phyloP scores from a whole-genome alignment of 2,888 invertebrate genomes.

The Agriopis marginaria region DNA sequence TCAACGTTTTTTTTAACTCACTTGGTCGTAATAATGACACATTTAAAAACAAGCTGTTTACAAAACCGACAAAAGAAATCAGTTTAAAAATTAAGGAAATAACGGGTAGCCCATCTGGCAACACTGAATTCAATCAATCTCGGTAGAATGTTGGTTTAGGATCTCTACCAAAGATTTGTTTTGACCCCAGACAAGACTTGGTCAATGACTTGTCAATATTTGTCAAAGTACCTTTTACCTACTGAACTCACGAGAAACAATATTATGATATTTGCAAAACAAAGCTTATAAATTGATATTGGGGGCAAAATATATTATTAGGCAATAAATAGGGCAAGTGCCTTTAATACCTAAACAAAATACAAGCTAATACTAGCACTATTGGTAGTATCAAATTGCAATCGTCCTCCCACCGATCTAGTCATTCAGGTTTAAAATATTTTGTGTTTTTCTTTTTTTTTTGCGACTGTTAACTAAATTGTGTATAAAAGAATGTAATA shows the following conservation, averaged over 20 bases:
- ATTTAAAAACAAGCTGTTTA: too few relatives aligned
- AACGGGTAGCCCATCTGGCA: background rate
- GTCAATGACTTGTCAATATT: constrained; percentile 12
- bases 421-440: too few relatives aligned
- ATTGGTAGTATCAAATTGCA: too few relatives aligned
- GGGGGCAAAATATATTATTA: background rate
- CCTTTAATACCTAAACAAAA: too few relatives aligned
- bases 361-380: too few relatives aligned
- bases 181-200: constrained; percentile 20
- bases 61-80: background rate
- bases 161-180: constrained; percentile 23
- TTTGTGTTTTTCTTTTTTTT: too few relatives aligned
- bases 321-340: background rate
- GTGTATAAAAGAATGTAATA: too few relatives aligned
- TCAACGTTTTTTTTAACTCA: too few relatives aligned
- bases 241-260: background rate
- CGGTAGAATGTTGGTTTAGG: constrained; percentile 26
- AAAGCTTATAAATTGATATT: background rate
- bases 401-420: too few relatives aligned
- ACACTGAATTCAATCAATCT: constrained; percentile 26
- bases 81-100: constrained; percentile 1
- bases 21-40: too few relatives aligned
- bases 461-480: too few relatives aligned
- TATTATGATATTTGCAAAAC: background rate
- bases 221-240: background rate